Base-by-base conservation (phyloP, 2,797 vertebrate genomes). In the Nasua narica region DNA sequence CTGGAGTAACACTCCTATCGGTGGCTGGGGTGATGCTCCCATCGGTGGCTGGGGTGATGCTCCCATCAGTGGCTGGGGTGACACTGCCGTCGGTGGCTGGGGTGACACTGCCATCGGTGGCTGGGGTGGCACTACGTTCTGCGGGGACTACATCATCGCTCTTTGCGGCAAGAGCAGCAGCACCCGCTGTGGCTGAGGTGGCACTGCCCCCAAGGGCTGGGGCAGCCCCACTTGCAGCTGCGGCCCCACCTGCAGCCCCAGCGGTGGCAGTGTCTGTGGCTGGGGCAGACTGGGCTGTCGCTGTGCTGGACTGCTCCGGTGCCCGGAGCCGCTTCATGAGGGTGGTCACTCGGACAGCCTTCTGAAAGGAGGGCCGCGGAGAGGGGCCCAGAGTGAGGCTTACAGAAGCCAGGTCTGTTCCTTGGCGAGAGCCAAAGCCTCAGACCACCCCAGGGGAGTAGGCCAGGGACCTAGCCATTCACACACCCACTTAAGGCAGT, bases 291-390 rank as follows among this genome's bases (percentile, higher is more conserved):
- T 93, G 98, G 10, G 98, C 60, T 1, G 98, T 97, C 29, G 98
- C 98, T 0, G 98, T 90, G 76, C 99, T 98, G 0, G 99, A 98
- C 87, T 99, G 99, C 96, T 99, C 99, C 0, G 99, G 99, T 0
- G 99, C 99, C 96, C 99, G 98, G 95, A 99, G 99, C 90, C 99
- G 99, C 97, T 99, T 99, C 99, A 99, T 99, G 97, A 99, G 99
- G 78, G 99, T 99, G 81, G 99, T 99, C 98, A 99, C 99, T 88
- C 99, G 99, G 85, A 99, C 99, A 0, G 99, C 99, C 99, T 99
- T 99, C 99, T 99, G 98, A 32, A 74, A 97, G 81, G 74, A 74
- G 5, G 84, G 90, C 67, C 79, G n/a, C 40, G 56, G 29, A 96
- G 65, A 88, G 52, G 81, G 56, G 60, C 69, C 95, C 29, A 6